Conservation (phyloP, 1,140 invertebrate species). For the Microplitis demolitor region DNA sequence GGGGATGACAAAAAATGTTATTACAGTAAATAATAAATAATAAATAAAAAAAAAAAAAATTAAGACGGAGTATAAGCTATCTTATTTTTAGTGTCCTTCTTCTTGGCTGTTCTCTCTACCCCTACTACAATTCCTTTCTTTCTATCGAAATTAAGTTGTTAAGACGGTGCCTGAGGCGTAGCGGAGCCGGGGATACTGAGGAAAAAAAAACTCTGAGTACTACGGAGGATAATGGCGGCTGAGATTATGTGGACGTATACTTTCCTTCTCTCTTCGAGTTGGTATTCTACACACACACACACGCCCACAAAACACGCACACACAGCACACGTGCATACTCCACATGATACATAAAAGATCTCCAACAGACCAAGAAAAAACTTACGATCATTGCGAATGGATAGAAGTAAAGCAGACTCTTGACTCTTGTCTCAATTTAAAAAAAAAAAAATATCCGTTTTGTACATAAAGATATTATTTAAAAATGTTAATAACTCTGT, state of each 20-base stretch:
- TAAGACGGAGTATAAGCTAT: too few relatives aligned
- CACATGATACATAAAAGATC: background rate
- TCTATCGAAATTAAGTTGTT: constrained; percentile 41
- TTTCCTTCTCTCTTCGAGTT: background rate
- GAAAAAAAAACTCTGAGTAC: constrained; percentile 10
- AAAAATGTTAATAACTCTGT: too few relatives aligned
- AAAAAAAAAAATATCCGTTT: too few relatives aligned
- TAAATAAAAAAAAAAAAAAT: too few relatives aligned
- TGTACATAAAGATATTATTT: too few relatives aligned
- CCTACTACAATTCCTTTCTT: background rate
- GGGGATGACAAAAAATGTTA: too few relatives aligned
- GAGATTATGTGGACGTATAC: background rate
- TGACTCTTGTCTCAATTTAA: too few relatives aligned
- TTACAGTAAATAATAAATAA: too few relatives aligned
- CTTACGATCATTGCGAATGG: too few relatives aligned
- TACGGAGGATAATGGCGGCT: constrained; percentile 38
- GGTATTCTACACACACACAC: background rate
- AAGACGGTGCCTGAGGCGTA: constrained; percentile 41
- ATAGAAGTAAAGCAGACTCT: too few relatives aligned
- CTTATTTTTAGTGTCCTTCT: background rate
- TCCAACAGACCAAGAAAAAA: too few relatives aligned
- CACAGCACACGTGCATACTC: background rate
- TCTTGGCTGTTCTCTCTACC: constrained; percentile 30
- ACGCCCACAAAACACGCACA: background rate
- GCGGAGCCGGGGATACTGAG: background rate